Evolutionary conservation across 30 jellyfish, hydroid and myxozoan genomes (phyloP), one percentile per base, ranked within the genome.

Genomic region (Pseudorhiza aurosa): DNA sequence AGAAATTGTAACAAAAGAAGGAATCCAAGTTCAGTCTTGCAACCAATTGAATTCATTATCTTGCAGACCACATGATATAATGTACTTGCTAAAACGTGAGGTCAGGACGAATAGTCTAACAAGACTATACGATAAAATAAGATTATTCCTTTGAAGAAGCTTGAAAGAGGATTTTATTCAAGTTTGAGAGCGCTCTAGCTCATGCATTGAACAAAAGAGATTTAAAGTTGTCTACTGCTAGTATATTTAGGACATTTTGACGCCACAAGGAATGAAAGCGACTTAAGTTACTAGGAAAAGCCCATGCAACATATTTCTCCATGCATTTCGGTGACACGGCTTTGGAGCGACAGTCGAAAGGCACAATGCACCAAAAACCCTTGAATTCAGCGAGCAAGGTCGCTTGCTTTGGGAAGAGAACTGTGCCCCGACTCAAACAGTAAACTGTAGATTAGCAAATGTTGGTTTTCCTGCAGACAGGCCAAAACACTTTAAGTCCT

Each of bases 21-120:
- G 68, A 47, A 50, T 70, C 70, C 68, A 8, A 36, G 47, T 29
- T 0, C 22, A 43, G 27, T 27, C 33, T 35, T 26, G 35, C 58
- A 31, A 56, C 67, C 58, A 53, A 19, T 45, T 70, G 71, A 46
- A 19, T 70, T 46, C 56, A 70, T 43, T 68, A 21, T 68, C 42
- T 47, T 68, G 62, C 45, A 45, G 71, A 45, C 83, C 83, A 70
- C 83, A 46, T 70, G 36, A 32, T 42, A 45, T 49, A 10, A 26
- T 26, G 71, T 6, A 25, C 21, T 44, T 21, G 56, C 83, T 70
- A 43, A 57, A 64, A 70, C 42, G 83, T 12, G 83, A 70, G 70
- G 83, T 70, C 83, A 44, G 42, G 10, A 57, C 57, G 37, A 70
- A 46, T 46, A 51, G 57, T 57, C 37, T 44, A 70, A 70, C 83